A percentile compares a stretch with the other conserved stretches of the same genome.
Evolutionary conservation across 2,888 invertebrate genomes (phyloP).

Genomic region (Eupithecia inturbata): DNA sequence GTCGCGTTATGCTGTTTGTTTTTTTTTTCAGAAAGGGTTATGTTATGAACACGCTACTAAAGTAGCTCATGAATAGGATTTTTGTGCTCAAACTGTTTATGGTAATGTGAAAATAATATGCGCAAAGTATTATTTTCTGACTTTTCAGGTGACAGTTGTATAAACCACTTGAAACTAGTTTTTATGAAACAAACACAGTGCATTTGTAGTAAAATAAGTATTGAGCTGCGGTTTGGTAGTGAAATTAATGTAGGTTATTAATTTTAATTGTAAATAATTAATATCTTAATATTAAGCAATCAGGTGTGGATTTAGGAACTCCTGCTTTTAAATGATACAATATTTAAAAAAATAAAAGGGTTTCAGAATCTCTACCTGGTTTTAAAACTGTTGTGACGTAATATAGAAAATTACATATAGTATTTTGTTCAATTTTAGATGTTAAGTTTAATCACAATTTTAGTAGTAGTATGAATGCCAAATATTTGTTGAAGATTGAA

Average conservation of each 20-base stretch:
- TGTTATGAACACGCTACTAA: neutral
- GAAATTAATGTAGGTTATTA: constrained; percentile 20
- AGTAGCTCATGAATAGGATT: neutral
- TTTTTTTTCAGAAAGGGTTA: neutral
- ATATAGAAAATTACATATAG: constrained; percentile 11
- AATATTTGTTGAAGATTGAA: neutral
- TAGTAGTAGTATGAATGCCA: constrained; percentile 9
- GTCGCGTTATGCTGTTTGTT: neutral
- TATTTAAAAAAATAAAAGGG: neutral
- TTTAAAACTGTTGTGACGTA: constrained; percentile 41
- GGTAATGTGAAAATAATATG: neutral
- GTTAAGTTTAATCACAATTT: constrained; percentile 2
- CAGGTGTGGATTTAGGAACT: constrained; percentile 21
- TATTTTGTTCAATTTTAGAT: constrained; percentile 17
- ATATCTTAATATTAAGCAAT: constrained; percentile 41
- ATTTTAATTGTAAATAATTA: constrained; percentile 42
- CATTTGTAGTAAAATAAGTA: constrained; percentile 22
- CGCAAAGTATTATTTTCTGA: neutral
- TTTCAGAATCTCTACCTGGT: constrained; percentile 28
- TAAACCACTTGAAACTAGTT: neutral
- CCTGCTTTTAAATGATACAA: neutral
- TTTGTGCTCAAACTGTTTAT: neutral
- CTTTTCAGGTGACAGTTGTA: neutral
- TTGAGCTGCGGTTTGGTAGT: constrained; percentile 27
- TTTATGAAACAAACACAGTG: constrained; percentile 7